Evolutionary conservation across 2,888 invertebrate species (phyloP).

Genomic region (Sarcophaga rosellei): DNA sequence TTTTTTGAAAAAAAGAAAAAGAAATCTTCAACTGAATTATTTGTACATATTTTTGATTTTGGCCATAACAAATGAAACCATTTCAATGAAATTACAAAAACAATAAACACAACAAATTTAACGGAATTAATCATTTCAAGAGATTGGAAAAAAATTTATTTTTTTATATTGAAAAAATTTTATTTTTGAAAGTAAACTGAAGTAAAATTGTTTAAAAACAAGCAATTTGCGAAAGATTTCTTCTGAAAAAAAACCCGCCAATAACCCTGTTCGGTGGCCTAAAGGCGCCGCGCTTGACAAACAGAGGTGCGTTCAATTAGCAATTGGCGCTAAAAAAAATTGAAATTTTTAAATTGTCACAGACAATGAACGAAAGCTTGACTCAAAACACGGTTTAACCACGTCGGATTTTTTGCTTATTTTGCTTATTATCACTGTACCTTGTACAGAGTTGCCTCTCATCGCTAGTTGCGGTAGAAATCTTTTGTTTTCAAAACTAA

Average conservation of each 20-base stretch:
- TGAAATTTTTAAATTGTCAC: constrained; percentile 33
- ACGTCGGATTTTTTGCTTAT: neutral
- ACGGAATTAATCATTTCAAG: too few relatives aligned
- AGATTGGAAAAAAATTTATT: too few relatives aligned
- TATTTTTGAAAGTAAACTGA: too few relatives aligned
- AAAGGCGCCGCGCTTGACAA: neutral
- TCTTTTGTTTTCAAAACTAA: neutral
- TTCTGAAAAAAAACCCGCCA: too few relatives aligned
- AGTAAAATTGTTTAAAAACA: too few relatives aligned
- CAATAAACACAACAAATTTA: too few relatives aligned
- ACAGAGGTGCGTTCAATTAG: constrained; percentile 41
- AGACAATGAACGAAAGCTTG: constrained; percentile 3
- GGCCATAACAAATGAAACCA: too few relatives aligned
- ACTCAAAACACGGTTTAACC: neutral
- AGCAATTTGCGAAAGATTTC: too few relatives aligned
- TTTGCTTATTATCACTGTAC: neutral
- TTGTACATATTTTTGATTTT: too few relatives aligned
- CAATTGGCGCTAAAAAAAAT: constrained; percentile 52
- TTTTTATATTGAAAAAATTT: too few relatives aligned
- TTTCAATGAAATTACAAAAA: too few relatives aligned
- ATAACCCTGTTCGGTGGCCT: neutral
- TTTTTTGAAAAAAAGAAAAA: neutral
- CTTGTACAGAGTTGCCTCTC: neutral
- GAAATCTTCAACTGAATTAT: neutral
- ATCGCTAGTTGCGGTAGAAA: neutral